These are phyloP conservation scores for Variabilichromis moorii DNA, from an alignment of 2,113 vertebrate genomes.

Conservation along the genomic window DNA sequence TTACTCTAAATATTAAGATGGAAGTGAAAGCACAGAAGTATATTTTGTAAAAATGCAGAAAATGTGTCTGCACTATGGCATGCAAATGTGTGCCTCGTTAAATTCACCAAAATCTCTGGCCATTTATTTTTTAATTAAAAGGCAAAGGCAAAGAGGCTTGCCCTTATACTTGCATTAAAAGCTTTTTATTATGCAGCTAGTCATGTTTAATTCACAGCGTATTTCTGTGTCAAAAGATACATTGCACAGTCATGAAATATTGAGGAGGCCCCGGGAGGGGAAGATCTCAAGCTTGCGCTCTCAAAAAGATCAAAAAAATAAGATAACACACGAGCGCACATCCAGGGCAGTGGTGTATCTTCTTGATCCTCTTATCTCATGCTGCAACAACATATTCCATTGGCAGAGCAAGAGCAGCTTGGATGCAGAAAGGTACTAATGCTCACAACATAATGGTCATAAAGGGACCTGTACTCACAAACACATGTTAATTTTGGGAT, in stretches of 20 bases:
- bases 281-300: constrained; percentile 42
- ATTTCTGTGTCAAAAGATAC: constrained; percentile 68
- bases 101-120: constrained; percentile 11
- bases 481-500: background rate
- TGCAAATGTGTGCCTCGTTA: background rate
- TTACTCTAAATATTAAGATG: background rate
- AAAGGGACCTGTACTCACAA: background rate
- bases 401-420: constrained; percentile 18
- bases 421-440: background rate
- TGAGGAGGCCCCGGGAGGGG: constrained; percentile 44
- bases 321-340: constrained; percentile 47
- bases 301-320: constrained; percentile 60
- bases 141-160: constrained; percentile 13
- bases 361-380: constrained; percentile 54
- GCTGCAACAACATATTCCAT: constrained; percentile 22
- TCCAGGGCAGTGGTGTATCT: constrained; percentile 35
- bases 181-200: constrained; percentile 57
- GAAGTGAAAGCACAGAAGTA: background rate
- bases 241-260: constrained; percentile 67
- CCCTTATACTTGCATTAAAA: constrained; percentile 48
- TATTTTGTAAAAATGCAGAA: background rate
- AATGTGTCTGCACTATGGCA: background rate
- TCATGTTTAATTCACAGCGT: constrained; percentile 69
- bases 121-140: constrained; percentile 52
- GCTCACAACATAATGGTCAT: background rate